phyloP scores from a whole-genome alignment of 2,797 vertebrate species.

The Lagodon rhomboides region DNA sequence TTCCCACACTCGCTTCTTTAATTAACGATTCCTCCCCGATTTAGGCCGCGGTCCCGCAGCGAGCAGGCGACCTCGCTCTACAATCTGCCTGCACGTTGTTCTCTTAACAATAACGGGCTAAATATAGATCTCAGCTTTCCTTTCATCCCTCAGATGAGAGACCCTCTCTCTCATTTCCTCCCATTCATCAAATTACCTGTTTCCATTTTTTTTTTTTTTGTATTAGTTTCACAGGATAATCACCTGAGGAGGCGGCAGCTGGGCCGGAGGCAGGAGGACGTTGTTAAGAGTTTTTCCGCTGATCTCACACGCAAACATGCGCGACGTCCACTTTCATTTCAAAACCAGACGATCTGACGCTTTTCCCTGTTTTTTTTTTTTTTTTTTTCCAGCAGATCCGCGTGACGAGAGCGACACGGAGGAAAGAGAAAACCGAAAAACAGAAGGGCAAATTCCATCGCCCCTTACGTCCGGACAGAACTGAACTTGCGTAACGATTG shows the following conservation, averaged over 20 bases:
- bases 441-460: no score
- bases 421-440: no score
- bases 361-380: no score
- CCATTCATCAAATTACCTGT: slow-evolving; percentile 62
- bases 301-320: background rate
- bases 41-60: slow-evolving; percentile 56
- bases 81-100: slow-evolving; percentile 60
- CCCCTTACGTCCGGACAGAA: no score
- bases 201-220: slow-evolving; percentile 32
- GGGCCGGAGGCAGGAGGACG: slow-evolving; percentile 15
- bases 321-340: no score
- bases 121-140: slow-evolving; percentile 64
- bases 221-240: slow-evolving; percentile 60
- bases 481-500: no score
- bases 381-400: no score
- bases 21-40: slow-evolving; percentile 54
- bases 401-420: no score
- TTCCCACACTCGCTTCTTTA: slow-evolving; percentile 43
- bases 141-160: slow-evolving; percentile 66
- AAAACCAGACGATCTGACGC: no score
- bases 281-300: slow-evolving; percentile 12
- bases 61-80: slow-evolving; percentile 63
- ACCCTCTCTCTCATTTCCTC: slow-evolving; percentile 48
- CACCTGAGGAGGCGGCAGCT: slow-evolving; percentile 43
- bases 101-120: slow-evolving; percentile 67